Evolutionary conservation across 1,140 invertebrate genomes (phyloP).

Genomic region (Bradysia coprophila): DNA sequence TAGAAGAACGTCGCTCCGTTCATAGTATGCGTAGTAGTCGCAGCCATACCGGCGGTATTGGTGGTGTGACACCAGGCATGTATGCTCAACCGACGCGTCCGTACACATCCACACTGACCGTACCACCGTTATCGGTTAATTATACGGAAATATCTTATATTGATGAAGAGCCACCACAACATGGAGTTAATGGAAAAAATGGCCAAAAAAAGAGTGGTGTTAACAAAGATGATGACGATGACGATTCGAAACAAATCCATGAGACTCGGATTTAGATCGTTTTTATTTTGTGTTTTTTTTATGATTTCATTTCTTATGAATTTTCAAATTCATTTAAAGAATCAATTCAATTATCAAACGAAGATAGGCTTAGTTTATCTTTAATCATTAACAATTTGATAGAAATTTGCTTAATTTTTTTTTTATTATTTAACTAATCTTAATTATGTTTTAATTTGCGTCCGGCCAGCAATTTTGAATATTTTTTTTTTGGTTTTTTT

Average conservation of each 20-base stretch:
- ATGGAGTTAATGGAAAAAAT: not conserved
- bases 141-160: slow-evolving; percentile 81
- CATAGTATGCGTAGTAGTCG: slow-evolving; percentile 94
- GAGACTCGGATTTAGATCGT: not conserved
- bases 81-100: not conserved
- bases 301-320: too few species aligned
- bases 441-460: too few species aligned
- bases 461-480: too few species aligned
- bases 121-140: slow-evolving; percentile 7
- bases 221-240: not conserved
- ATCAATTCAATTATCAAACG: too few species aligned
- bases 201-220: not conserved
- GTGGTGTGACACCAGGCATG: not conserved
- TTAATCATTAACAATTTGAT: too few species aligned
- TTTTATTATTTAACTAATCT: too few species aligned
- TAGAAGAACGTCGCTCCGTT: slow-evolving; percentile 95
- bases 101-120: not conserved
- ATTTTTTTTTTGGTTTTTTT: too few species aligned
- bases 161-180: slow-evolving; percentile 53
- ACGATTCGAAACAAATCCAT: not conserved
- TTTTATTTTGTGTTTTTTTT: slow-evolving; percentile 1
- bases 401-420: too few species aligned
- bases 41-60: slow-evolving; percentile 12
- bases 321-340: too few species aligned
- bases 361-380: too few species aligned